Conservation (phyloP, 1,140 invertebrate species). For the Drosophila rufa region DNA sequence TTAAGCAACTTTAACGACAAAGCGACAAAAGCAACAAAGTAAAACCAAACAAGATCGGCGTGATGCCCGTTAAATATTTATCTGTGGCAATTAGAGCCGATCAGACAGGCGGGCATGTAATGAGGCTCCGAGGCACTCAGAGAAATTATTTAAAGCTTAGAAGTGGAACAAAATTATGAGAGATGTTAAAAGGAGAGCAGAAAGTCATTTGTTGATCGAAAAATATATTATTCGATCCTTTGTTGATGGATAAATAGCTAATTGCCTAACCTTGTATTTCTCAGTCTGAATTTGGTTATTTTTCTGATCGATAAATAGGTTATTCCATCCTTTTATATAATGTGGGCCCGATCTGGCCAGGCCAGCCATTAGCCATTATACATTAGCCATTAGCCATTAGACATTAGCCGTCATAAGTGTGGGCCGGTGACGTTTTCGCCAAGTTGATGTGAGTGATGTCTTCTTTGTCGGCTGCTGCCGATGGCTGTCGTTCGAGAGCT, state of each 20-base stretch:
- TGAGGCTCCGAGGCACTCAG: neutral
- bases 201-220: no score
- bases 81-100: constrained; percentile 51
- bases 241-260: no score
- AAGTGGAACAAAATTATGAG: neutral
- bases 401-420: constrained; percentile 51
- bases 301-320: no score
- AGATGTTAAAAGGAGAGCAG: no score
- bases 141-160: neutral
- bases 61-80: constrained; percentile 68
- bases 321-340: no score
- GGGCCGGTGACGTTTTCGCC: constrained; percentile 32
- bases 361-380: constrained; percentile 12
- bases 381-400: constrained; percentile 12
- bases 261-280: no score
- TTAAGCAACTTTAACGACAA: constrained; percentile 39
- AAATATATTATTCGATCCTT: no score
- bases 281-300: no score
- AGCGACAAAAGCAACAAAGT: constrained; percentile 59
- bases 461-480: constrained; percentile 50
- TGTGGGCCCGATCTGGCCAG: constrained; percentile 7
- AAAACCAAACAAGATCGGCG: constrained; percentile 32
- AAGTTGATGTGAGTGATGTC: constrained; percentile 22
- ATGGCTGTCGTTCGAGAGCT: constrained; percentile 33
- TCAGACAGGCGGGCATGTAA: constrained; percentile 38